Conservation (phyloP, 30 jellyfish, hydroid and myxozoan species). For the Pseudorhiza aurosa region DNA sequence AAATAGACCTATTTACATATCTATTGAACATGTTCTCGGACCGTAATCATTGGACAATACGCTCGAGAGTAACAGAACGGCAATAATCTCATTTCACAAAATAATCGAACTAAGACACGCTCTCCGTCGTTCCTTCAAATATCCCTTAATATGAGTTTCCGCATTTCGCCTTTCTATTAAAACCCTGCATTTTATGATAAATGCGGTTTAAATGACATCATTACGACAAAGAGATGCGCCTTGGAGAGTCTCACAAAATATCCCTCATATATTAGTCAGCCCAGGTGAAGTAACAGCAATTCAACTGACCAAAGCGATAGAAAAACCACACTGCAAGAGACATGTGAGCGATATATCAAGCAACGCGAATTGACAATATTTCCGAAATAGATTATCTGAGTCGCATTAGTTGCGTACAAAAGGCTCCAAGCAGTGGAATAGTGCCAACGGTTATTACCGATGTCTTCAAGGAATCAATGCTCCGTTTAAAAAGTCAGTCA, state of each 20-base stretch:
- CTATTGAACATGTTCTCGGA: conserved; percentile 20
- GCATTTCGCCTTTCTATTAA: neutral
- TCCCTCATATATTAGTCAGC: no score
- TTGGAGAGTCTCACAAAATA: neutral
- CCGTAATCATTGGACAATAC: conserved; percentile 23
- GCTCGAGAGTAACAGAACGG: conserved; percentile 26
- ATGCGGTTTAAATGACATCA: conserved; percentile 4
- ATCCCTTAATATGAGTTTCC: neutral
- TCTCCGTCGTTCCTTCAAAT: conserved; percentile 30
- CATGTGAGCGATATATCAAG: no score
- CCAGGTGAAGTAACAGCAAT: no score
- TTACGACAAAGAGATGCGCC: neutral
- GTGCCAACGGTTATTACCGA: no score
- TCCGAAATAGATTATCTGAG: no score
- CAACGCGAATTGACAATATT: no score
- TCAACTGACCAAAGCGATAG: no score
- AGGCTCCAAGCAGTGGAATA: no score
- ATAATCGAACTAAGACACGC: conserved; percentile 10
- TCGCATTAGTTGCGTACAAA: no score
- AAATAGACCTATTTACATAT: conserved; percentile 58
- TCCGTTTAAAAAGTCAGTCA: no score
- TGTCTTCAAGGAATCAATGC: no score
- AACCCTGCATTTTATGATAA: neutral
- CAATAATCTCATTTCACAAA: conserved; percentile 1
- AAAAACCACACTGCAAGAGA: no score